Evolutionary conservation across 2,113 vertebrate species (phyloP), one percentile per base, ranked within the genome.

Genomic region (Xiphorhynchus elegans): DNA sequence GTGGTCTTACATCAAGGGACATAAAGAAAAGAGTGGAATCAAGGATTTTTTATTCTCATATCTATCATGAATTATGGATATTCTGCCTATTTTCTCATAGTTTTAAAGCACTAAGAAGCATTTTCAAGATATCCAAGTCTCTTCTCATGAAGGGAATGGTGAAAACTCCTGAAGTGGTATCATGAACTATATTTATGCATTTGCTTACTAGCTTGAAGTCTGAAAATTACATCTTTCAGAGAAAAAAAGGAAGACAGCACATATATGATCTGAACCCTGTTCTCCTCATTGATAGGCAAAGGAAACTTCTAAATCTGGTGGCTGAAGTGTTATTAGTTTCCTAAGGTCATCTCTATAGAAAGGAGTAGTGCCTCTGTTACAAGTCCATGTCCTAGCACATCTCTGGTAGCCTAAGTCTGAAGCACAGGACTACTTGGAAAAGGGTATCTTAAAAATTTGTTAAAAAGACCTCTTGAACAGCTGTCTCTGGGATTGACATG

Each of bases 321-420:
- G 4, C 17, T 73, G 55, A 49, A 73, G 47, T 5, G 2, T 5
- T 23, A 2, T 66, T 66, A 3, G 2, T 69, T 66, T 81, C 28
- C 28, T 56, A 21, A 33, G 4, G 21, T 50, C 14, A 42, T 9
- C 25, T 42, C 25, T 28, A 20, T 6, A 16, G 21, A 50, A 77
- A 64, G 9, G 4, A 52, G 3, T 7, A 42, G 7, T 53, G 9
- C 8, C 10, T 55, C 28, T 29, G 2, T n/a, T 64, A 42, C 7
- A 33, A 46, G 17, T 37, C 28, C 55, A 16, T 0, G 1, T 29
- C 23, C 73, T 68, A 64, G 9, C 7, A 62, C 0, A 0, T 29
- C 37, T 83, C 33, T 60, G 46, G 15, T 17, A 73, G 5, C 18
- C 10, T 1, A 59, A 39, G 4, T 39, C 55, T 52, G 23, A 11